phyloP scores from a whole-genome alignment of 2,797 vertebrate genomes.

The Pelodytes ibericus region DNA sequence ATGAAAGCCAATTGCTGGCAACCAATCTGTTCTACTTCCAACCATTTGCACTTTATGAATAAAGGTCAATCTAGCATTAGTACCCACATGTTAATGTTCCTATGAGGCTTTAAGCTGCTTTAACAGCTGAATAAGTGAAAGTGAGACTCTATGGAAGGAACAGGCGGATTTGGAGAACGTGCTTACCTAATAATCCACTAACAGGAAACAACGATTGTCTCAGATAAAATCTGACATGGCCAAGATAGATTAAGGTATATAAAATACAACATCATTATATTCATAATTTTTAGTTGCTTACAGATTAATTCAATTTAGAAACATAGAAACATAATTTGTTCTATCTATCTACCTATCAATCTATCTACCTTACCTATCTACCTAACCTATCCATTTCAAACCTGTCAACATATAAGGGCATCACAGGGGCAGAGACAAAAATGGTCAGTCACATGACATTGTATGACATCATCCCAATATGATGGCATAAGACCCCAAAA shows the following conservation, averaged over 20 bases:
- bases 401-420: no score
- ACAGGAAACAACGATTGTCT: slow-evolving; percentile 49
- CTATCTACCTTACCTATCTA: no score
- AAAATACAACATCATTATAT: neutral
- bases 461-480: no score
- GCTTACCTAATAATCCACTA: slow-evolving; percentile 71
- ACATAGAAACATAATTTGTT: no score
- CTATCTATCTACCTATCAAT: no score
- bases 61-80: slow-evolving; percentile 80
- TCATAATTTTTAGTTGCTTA: slow-evolving; percentile 4
- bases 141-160: slow-evolving; percentile 61
- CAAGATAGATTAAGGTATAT: slow-evolving; percentile 33
- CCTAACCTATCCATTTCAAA: no score
- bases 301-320: no score
- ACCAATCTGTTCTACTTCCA: slow-evolving; percentile 81
- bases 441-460: no score
- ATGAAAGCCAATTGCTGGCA: slow-evolving; percentile 79
- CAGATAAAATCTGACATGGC: neutral
- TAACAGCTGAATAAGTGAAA: slow-evolving; percentile 82
- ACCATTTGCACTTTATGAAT: slow-evolving; percentile 81
- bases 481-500: no score
- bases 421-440: no score
- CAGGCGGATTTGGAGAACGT: slow-evolving; percentile 44
- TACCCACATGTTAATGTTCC: slow-evolving; percentile 82
- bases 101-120: slow-evolving; percentile 81